Conservation (phyloP, 2,888 invertebrate species). For the Microplitis deprimator region DNA sequence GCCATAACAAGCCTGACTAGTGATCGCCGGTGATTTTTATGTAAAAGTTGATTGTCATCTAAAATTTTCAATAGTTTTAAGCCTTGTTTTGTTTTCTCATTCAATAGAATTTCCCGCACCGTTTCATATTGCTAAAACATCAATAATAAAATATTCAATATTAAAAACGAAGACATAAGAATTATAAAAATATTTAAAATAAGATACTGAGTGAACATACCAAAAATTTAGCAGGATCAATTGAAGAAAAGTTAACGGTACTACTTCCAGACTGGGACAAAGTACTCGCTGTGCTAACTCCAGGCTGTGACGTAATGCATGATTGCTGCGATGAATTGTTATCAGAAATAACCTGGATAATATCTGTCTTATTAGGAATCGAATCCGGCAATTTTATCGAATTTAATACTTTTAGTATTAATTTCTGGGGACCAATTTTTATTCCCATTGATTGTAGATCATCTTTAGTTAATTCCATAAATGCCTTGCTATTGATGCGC, state of each 20-base stretch:
- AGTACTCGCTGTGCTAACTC: neutral
- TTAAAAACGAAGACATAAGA: neutral
- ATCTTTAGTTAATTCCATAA: neutral
- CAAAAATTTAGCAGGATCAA: conserved; percentile 4
- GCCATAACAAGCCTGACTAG: conserved; percentile 3
- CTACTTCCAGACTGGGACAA: conserved; percentile 12
- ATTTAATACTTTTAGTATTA: conserved; percentile 3
- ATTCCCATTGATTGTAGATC: conserved; percentile 2
- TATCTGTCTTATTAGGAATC: neutral
- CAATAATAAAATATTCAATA: conserved; percentile 9
- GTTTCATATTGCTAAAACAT: neutral
- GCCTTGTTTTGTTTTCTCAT: conserved; percentile 9
- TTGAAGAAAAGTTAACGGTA: neutral
- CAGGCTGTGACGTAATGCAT: conserved; percentile 3
- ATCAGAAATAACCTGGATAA: neutral
- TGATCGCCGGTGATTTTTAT: conserved; percentile 7
- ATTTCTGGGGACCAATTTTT: conserved; percentile 1
- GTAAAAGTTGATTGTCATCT: conserved; percentile 1
- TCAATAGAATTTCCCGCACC: neutral
- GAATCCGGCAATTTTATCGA: neutral
- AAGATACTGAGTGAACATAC: conserved; percentile 1
- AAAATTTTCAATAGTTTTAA: conserved; percentile 4
- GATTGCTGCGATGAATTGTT: conserved; percentile 7
- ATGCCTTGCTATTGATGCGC: neutral
- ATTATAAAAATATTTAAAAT: conserved; percentile 6